Evolutionary conservation across 2,797 vertebrate species (phyloP).

Genomic region (Smutsia gigantea): DNA sequence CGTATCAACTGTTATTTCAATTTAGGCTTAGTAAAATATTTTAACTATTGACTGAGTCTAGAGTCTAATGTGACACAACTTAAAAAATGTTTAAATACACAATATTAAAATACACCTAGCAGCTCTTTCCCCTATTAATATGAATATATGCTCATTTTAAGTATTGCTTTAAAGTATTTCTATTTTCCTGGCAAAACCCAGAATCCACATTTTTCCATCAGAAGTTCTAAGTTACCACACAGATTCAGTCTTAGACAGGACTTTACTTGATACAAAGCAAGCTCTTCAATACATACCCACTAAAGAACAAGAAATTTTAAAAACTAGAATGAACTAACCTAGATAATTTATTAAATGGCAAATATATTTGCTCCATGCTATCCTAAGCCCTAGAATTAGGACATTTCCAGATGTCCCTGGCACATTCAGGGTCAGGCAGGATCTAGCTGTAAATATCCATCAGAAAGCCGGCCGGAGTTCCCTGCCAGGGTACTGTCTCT

Average conservation of each 20-base stretch:
- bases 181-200: constrained; percentile 27
- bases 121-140: not conserved
- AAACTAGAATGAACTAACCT: not conserved
- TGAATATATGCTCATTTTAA: not conserved
- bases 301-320: not conserved
- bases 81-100: not conserved
- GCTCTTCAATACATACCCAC: not conserved
- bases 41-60: constrained; percentile 57
- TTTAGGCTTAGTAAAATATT: constrained; percentile 70
- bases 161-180: not conserved
- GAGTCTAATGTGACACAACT: not conserved
- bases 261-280: constrained; percentile 30
- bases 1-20: no score
- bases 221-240: not conserved
- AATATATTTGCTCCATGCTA: not conserved
- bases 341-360: not conserved
- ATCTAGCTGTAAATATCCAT: not conserved
- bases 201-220: not conserved
- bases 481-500: not conserved
- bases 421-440: not conserved
- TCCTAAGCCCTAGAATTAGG: not conserved
- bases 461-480: not conserved
- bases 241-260: constrained; percentile 11
- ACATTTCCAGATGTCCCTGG: not conserved
- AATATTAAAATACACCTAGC: not conserved